Evolutionary conservation across 1,140 invertebrate genomes (phyloP).

Genomic region (Periplaneta americana): DNA sequence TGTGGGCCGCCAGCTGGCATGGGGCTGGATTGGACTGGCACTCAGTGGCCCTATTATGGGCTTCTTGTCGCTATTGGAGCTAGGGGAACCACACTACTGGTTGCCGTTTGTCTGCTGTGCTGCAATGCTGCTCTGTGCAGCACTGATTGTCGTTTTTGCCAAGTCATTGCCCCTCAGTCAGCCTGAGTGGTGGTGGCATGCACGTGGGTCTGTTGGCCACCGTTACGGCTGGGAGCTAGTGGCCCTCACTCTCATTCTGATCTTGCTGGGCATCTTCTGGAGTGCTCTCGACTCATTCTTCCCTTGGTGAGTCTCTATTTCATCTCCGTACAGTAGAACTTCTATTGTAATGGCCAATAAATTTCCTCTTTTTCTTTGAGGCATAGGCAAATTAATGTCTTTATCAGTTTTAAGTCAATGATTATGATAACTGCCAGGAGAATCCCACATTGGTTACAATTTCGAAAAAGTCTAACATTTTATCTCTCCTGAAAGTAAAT

Average conservation of each 20-base stretch:
- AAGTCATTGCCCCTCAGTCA: constrained; percentile 67
- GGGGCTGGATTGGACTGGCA: constrained; percentile 66
- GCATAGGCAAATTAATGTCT: too few species aligned
- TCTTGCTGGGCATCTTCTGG: constrained; percentile 68
- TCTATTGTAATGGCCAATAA: too few species aligned
- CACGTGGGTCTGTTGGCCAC: constrained; percentile 62
- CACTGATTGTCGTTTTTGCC: constrained; percentile 55
- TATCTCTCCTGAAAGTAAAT: too few species aligned
- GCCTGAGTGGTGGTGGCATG: constrained; percentile 79
- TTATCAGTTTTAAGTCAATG: too few species aligned
- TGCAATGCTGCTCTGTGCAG: constrained; percentile 53
- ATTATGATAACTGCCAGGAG: too few species aligned
- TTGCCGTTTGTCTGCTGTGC: constrained; percentile 53
- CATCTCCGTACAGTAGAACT: too few species aligned
- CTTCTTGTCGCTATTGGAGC: constrained; percentile 34
- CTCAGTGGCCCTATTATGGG: constrained; percentile 63
- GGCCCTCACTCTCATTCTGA: constrained; percentile 59
- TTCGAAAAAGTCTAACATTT: too few species aligned
- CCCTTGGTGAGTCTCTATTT: constrained; percentile 59
- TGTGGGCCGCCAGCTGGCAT: constrained; percentile 72
- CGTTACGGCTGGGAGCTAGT: constrained; percentile 64
- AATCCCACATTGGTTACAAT: too few species aligned
- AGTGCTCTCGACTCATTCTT: constrained; percentile 71
- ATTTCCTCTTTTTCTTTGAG: too few species aligned
- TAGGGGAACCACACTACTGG: constrained; percentile 36